Evolutionary conservation across 2,888 invertebrate genomes (phyloP).

Genomic region (Thymelicus lineola): DNA sequence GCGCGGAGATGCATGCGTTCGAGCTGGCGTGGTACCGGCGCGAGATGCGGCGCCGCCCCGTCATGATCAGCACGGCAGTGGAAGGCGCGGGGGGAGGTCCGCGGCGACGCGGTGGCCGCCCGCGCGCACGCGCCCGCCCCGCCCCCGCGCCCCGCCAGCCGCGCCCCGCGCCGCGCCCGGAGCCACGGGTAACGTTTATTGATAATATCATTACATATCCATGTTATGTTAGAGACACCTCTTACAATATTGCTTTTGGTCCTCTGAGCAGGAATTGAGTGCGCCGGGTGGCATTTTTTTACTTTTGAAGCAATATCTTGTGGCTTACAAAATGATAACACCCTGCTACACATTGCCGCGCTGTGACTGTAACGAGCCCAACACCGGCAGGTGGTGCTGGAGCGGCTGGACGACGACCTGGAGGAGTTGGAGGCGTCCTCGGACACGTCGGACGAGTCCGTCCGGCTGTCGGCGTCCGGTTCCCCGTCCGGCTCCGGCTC

Average conservation of each 20-base stretch:
- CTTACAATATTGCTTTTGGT: background rate
- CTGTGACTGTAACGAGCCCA: no score
- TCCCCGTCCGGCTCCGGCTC: conserved; percentile 47
- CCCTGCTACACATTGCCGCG: no score
- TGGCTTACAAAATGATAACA: no score
- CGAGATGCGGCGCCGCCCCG: conserved; percentile 90
- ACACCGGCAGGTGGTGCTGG: conserved; percentile 28
- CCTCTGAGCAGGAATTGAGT: background rate
- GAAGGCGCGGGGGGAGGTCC: conserved; percentile 3
- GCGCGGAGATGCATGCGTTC: conserved; percentile 75
- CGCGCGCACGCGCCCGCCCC: conserved; percentile 42
- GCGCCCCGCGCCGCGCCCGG: background rate
- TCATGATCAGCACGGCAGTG: conserved; percentile 26
- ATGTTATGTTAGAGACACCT: no score
- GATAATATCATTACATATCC: no score
- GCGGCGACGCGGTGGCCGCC: conserved; percentile 46
- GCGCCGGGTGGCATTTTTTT: background rate
- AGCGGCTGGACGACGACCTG: conserved; percentile 46
- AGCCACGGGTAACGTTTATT: no score
- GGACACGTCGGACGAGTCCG: conserved; percentile 66
- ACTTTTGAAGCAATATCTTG: no score
- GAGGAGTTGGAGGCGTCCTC: conserved; percentile 50
- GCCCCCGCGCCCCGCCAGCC: conserved; percentile 38
- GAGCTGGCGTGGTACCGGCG: conserved; percentile 89
- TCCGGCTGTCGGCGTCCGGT: conserved; percentile 55